Evolutionary conservation across 2,113 vertebrate species (phyloP).

Genomic region (Puma concolor): DNA sequence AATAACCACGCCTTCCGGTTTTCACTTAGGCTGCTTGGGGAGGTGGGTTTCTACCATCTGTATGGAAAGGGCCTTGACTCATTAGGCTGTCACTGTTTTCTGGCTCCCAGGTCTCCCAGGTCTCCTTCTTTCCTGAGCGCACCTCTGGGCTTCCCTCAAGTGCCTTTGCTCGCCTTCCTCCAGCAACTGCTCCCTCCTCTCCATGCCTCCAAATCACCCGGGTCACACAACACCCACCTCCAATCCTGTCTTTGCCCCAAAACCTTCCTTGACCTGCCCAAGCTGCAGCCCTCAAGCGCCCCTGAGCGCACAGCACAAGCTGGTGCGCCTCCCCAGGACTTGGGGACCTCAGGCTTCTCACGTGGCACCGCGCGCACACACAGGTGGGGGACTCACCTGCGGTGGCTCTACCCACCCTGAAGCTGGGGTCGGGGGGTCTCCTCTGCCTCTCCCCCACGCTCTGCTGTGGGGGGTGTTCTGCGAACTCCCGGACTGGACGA

Average conservation of each 20-base stretch:
- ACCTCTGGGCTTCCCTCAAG: not conserved
- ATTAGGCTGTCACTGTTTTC: not conserved
- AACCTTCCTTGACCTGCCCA: not conserved
- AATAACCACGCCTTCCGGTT: not conserved
- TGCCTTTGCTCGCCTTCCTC: not conserved
- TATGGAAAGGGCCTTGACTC: not conserved
- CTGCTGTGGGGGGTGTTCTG: not conserved
- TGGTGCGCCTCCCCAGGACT: not conserved
- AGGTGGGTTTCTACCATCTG: not conserved
- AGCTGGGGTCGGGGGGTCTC: not conserved
- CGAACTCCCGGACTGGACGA: too few relatives aligned
- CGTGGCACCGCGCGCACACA: not conserved
- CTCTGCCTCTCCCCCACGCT: not conserved
- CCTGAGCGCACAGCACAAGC: not conserved
- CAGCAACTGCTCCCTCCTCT: not conserved
- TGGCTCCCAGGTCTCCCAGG: fast-evolving
- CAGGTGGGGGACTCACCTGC: not conserved
- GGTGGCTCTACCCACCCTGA: not conserved
- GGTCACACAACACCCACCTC: not conserved
- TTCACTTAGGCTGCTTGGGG: not conserved
- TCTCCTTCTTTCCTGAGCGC: not conserved
- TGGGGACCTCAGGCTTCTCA: not conserved
- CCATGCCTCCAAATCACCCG: not conserved
- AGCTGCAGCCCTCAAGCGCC: not conserved
- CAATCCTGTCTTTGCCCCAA: not conserved